Percentiles rank a stretch among this genome's conserved stretches.
phyloP scores from a whole-genome alignment of 2,888 invertebrate species.

The Melikaiella ostensackeni region DNA sequence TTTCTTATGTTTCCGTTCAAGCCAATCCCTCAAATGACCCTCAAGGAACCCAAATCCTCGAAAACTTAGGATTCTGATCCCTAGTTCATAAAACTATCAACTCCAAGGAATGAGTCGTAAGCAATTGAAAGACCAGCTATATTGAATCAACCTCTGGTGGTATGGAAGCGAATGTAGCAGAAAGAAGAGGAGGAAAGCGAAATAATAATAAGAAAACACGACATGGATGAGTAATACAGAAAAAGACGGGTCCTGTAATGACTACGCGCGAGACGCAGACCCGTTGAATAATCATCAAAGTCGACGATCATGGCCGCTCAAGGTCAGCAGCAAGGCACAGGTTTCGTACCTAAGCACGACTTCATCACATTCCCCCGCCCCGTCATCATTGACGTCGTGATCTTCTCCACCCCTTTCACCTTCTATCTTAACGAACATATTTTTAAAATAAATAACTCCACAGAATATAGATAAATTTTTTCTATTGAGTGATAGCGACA shows the following conservation, averaged over 20 bases:
- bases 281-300: conserved; percentile 60
- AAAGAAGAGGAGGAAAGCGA: conserved; percentile 24
- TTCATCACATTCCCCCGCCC: background rate
- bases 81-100: no score
- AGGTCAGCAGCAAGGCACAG: conserved; percentile 14
- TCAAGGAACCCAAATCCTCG: no score
- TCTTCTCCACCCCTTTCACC: background rate
- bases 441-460: background rate
- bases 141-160: background rate
- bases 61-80: no score
- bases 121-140: no score
- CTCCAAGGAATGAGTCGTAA: no score
- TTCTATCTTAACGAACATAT: background rate
- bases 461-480: background rate
- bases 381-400: conserved; percentile 11
- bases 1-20: no score
- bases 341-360: conserved; percentile 11
- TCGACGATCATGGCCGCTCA: conserved; percentile 21
- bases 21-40: no score
- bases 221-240: conserved; percentile 32
- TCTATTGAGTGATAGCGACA: background rate
- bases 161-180: background rate
- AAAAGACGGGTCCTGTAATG: conserved; percentile 45
- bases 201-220: conserved; percentile 40
- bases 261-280: conserved; percentile 48